A percentile compares a stretch with the other conserved stretches of the same genome.
phyloP scores from a whole-genome alignment of 1,140 invertebrate species.

The Drosophila tsacasi region DNA sequence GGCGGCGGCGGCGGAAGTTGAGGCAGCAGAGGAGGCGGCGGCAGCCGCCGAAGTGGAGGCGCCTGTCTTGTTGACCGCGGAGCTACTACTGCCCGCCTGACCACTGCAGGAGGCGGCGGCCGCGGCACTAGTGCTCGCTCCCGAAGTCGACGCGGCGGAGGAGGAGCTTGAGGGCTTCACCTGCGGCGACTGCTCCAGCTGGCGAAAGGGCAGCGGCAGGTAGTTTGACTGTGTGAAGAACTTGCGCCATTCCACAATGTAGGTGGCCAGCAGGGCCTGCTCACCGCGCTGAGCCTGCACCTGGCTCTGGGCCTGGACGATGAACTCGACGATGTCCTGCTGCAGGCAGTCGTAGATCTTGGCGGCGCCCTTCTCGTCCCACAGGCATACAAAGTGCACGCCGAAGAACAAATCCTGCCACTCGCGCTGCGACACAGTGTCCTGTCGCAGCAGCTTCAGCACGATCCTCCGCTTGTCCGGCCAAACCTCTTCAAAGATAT shows the following conservation, averaged over 20 bases:
- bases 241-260: constrained; percentile 98
- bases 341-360: constrained; percentile 95
- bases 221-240: constrained; percentile 99
- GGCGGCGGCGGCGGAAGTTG: constrained; percentile 75
- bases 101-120: constrained; percentile 53
- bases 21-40: constrained; percentile 61
- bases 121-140: constrained; percentile 54
- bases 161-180: constrained; percentile 70
- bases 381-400: constrained; percentile 96
- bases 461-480: constrained; percentile 97
- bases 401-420: constrained; percentile 99
- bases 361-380: constrained; percentile 97
- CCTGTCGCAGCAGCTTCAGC: constrained; percentile 94
- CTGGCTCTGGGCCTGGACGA: constrained; percentile 95
- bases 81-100: constrained; percentile 46
- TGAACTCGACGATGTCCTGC: constrained; percentile 97
- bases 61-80: constrained; percentile 39
- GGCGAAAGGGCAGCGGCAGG: constrained; percentile 97
- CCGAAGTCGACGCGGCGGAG: constrained; percentile 49
- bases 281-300: constrained; percentile 96
- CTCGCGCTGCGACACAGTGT: constrained; percentile 96
- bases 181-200: constrained; percentile 93
- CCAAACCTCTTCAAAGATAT: constrained; percentile 97
- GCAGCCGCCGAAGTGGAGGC: constrained; percentile 77
- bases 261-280: constrained; percentile 97